A percentile compares a stretch with the other conserved stretches of the same genome.
Evolutionary conservation across 2,797 vertebrate genomes (phyloP).

Genomic region (Micromesistius poutassou): DNA sequence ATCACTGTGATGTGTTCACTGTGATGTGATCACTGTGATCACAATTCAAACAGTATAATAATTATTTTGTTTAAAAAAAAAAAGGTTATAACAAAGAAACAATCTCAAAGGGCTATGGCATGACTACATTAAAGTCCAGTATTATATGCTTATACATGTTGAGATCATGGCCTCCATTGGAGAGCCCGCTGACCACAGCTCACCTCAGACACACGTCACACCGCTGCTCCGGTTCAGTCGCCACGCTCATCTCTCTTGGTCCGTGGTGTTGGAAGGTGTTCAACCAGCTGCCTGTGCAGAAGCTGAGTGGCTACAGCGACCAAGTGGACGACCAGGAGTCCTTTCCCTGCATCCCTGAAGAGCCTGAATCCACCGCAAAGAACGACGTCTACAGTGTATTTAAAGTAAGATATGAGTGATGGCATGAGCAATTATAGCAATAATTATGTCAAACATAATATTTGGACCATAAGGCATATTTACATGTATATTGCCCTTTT

Average conservation of each 20-base stretch:
- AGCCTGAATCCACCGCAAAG: conserved; percentile 20
- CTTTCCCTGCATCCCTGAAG: no score
- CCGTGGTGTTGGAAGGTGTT: conserved; percentile 56
- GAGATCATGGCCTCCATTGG: no score
- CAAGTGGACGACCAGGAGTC: conserved; percentile 37
- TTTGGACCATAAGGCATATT: neutral
- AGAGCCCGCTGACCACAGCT: no score
- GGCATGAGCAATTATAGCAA: neutral
- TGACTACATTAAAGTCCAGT: no score
- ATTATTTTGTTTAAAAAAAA: no score
- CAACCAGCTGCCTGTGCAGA: conserved; percentile 56
- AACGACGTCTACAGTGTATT: conserved; percentile 67
- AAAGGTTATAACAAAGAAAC: no score
- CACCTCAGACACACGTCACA: neutral
- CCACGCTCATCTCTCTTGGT: neutral
- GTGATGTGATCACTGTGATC: no score
- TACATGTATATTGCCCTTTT: neutral
- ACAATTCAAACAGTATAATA: no score
- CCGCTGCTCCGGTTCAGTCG: neutral
- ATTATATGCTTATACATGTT: no score
- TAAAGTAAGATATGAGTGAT: conserved; percentile 51
- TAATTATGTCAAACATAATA: neutral
- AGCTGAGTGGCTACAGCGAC: conserved; percentile 54
- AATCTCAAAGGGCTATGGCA: no score
- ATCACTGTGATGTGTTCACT: no score